Percentiles rank a stretch among this genome's conserved stretches.
These are phyloP conservation scores for Epinephelus coioides DNA, from an alignment of 2,797 vertebrate genomes.

Conservation along the genomic window DNA sequence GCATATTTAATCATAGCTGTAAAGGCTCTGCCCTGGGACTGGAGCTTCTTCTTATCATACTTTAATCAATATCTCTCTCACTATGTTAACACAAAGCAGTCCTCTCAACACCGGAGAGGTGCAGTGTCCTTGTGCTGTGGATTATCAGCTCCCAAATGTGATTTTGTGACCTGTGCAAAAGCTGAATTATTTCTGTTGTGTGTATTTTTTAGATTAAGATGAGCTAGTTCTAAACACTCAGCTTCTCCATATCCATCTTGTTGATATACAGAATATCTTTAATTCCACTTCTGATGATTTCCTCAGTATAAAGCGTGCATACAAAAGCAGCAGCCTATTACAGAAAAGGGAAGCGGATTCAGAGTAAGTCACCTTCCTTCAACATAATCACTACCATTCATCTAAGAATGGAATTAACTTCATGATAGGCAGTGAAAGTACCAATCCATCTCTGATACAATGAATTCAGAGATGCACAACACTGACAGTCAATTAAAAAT, in stretches of 20 bases:
- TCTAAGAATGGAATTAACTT: conserved; percentile 84
- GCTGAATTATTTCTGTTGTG: conserved; percentile 16
- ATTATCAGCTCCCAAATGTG: conserved; percentile 46
- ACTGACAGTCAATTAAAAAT: conserved; percentile 89
- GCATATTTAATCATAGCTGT: conserved; percentile 82
- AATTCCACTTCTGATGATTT: conserved; percentile 46
- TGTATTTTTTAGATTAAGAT: conserved; percentile 21
- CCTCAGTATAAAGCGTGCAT: conserved; percentile 43
- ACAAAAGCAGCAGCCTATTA: conserved; percentile 65
- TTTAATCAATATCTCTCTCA: conserved; percentile 86
- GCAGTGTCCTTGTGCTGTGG: conserved; percentile 48
- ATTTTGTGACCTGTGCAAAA: conserved; percentile 33
- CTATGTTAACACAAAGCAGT: conserved; percentile 83
- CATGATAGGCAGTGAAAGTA: conserved; percentile 86
- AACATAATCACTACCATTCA: conserved; percentile 84
- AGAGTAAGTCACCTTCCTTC: conserved; percentile 81
- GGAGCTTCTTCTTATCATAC: conserved; percentile 85
- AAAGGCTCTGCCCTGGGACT: conserved; percentile 79
- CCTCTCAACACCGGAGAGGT: conserved; percentile 54
- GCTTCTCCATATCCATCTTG: conserved; percentile 31
- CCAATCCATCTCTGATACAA: conserved; percentile 80
- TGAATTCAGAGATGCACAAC: conserved; percentile 81
- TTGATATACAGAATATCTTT: conserved; percentile 32
- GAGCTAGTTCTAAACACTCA: conserved; percentile 8
- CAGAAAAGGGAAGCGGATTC: conserved; percentile 69